Base-by-base conservation (phyloP, 2,797 vertebrate genomes). In the Heterohyrax brucei region DNA sequence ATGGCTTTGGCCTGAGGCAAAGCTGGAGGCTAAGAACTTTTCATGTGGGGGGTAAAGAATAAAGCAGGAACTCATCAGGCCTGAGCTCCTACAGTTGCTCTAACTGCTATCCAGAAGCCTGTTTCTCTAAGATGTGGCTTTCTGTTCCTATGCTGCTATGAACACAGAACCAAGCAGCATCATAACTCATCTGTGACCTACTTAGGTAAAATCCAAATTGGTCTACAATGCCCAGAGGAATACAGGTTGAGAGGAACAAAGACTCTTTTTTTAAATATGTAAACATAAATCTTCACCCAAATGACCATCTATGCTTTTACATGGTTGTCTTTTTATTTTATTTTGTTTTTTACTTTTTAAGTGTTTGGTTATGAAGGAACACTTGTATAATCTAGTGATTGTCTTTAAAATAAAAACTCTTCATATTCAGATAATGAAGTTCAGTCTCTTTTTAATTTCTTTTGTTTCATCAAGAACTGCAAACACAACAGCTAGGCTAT, bases 1-100 rank as follows among this genome's bases (percentile, higher is more conserved):
- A 95, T 98, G 98, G 97, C 98, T 98, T 97, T 98, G 97, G 98
- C 98, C 98, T 98, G 97, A 98, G 98, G 98, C 98, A 98, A 98
- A 97, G 97, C 98, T 98, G 68, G 96, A 92, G 97, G 98, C 98
- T 89, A 98, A 98, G 97, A 98, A 97, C 97, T 98, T 98, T 98
- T 98, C 97, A 94, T 86, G 98, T 97, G 93, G 88, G 80, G 93
- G 95, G 97, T 98, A 97, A 3, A 10, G 95, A 98, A 97, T 80
- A 98, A 96, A 98, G 96, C 44, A 87, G 79, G 59, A 88, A 59
- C 94, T 97, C 98, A 95, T 97, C 95, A 96, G 24, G 77, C 85
- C 89, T 96, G 30, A 91, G 94, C 94, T 88, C 95, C 73, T 94
- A 91, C 72, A 73, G 91, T 96, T 97, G 84, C 93, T 97, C 91